Evolutionary conservation across 2,113 vertebrate species (phyloP), one percentile per base, ranked within the genome.

Genomic region (Hyaena hyaena): DNA sequence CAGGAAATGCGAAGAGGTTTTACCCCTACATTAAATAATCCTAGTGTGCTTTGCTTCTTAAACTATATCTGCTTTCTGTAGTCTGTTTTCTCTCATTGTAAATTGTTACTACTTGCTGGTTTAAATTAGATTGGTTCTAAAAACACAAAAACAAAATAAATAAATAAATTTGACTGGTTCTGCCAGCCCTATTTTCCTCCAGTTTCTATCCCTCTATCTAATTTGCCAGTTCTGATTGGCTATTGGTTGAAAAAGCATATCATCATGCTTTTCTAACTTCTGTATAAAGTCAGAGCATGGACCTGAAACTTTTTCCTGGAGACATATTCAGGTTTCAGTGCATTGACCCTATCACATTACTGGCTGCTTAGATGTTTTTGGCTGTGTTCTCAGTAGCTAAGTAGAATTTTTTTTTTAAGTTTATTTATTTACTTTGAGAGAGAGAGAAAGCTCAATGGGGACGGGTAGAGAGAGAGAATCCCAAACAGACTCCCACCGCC

Each of bases 1-100:
- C 16, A 77, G 87, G 66, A 85, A 96, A 83, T 68, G 45, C 87
- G 43, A 82, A 91, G 71, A 88, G 79, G 50, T 93, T 96, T 93
- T 94, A 21, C 45, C 66, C 28, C 50, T 73, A 55, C 3, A 9
- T 82, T 83, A 85, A 95, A 43, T 69, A 31, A 76, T 76, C 68
- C 31, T 33, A 45, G 61, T 48, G 28, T 84, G 48, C 77, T 66
- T 85, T 91, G 74, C 45, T 86, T 93, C 95, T 81, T 50, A 73
- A 88, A 28, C 4, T 63, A 43, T 1, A 31, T 65, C 83, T 84
- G n/a, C 81, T 90, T 63, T 73, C 58, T 73, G 1, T 23, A 17
- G 28, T 80, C 88, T 87, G 65, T 65, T 73, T 73, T 28, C 48
- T 66, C 39, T 93, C 5, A 7, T 55, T 55, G 58, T 90, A 58